Base-by-base conservation (phyloP, 1,140 invertebrate genomes). In the Bombus terrestris region DNA sequence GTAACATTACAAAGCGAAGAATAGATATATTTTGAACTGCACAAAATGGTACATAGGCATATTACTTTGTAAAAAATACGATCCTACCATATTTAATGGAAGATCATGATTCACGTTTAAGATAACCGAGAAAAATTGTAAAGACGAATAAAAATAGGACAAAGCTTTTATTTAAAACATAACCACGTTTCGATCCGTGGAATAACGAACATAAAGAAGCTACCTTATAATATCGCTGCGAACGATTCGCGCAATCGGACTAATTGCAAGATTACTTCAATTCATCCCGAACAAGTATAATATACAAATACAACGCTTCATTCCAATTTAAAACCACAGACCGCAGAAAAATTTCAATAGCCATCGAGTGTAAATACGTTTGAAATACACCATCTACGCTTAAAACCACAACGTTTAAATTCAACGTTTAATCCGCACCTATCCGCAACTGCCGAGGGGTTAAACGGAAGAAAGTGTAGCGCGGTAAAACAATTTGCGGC, bases 401-500 rank as follows among this genome's bases (percentile, higher is more conserved):
- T 64, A n/a, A 32, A 64, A 64, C n/a, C n/a, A 13, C 62, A 64
- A 64, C n/a, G n/a, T 64, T 64, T 64, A n/a, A 32, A 64, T 32
- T n/a, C 32, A 15, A 15, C n/a, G 64, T 32, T 32, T 32, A 66
- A 66, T 66, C n/a, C n/a, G 13, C 18, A 15, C 8, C 13, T 68
- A 22, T 37, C 68, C 68, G 10, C 9, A 25, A 22, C 22, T 69
- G 6, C 15, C 66, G 18, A 41, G 10, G 4, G 9, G 25, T 71
- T 25, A 13, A 71, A n/a, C 69, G 69, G 69, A 71, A 71, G 69
- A 71, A 71, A 71, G 39, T 25, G 35, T 28, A 28, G 22, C 32
- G 39, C 25, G 10, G 35, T 10, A 64, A 32, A 80, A 68, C 43
- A 80, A 80, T 80, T 80, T 78, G 59, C 59, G 39, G 35, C 28